phyloP scores from a whole-genome alignment of 2,797 vertebrate genomes.

The Apodemus agrarius region DNA sequence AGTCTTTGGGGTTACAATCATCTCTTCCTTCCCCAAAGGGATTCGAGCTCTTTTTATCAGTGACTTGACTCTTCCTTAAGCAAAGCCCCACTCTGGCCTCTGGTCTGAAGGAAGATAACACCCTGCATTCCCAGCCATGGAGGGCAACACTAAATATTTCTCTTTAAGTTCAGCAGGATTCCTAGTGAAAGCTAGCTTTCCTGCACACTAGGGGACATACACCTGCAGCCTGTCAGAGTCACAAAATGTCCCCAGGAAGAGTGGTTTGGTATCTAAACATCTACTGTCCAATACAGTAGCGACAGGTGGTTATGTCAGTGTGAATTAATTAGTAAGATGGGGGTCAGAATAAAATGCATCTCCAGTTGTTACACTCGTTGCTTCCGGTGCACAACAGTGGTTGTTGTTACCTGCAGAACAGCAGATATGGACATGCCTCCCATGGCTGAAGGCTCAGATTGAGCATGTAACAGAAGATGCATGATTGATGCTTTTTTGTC shows the following conservation, averaged over 20 bases:
- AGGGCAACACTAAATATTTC: not conserved
- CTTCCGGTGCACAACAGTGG: not conserved
- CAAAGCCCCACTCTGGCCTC: not conserved
- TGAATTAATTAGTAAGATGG: not conserved
- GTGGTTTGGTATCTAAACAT: not conserved
- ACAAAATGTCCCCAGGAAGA: not conserved
- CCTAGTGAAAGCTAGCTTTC: not conserved
- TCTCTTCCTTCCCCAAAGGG: not conserved
- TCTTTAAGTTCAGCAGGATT: not conserved
- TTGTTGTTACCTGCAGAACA: not conserved
- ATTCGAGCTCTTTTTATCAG: not conserved
- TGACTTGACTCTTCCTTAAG: not conserved
- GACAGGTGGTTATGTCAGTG: not conserved
- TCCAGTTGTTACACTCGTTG: not conserved
- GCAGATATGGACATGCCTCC: too few relatives aligned
- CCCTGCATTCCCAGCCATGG: not conserved
- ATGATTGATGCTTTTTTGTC: not conserved
- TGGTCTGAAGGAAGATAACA: conserved; percentile 1
- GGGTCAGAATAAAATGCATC: not conserved
- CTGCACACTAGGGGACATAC: not conserved
- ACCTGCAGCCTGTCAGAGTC: not conserved
- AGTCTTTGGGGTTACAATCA: not conserved
- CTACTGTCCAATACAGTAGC: not conserved
- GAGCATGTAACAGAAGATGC: not conserved
- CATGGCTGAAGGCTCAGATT: not conserved